Base-by-base conservation (phyloP, 2,888 invertebrate species). In the Nomada ruficornis region DNA sequence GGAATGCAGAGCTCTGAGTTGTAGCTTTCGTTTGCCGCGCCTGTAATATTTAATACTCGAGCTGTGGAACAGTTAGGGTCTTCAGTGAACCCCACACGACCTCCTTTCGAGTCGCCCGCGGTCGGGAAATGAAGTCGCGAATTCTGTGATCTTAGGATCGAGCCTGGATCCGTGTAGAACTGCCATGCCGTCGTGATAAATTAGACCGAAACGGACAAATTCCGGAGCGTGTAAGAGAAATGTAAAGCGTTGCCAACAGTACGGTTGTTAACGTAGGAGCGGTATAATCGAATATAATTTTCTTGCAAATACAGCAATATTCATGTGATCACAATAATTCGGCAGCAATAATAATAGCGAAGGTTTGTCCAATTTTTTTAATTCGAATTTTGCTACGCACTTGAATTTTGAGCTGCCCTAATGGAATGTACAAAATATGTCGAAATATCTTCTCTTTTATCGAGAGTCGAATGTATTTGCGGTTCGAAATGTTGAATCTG, bases 41-140 rank as follows among this genome's bases (percentile, higher is more conserved):
- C 82, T 84, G 83, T 52, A 83, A 83, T 83, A 83, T 83, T 83
- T 83, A 83, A 83, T 82, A 82, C 75, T 82, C 83, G 64, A 79
- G 70, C 83, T 79, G 18, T 69, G 82, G 50, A 76, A 83, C 82
- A 78, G 82, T 82, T 75, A 72, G 82, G 82, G 78, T 76, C 79
- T 82, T 82, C 81, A 83, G 75, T 68, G 75, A 78, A 77, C 83
- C 83, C 83, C 65, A 68, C 60, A 68, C 75, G 83, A 83, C 83
- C 83, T 83, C 83, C 83, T 83, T 83, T 75, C 82, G 75, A 75
- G 75, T 64, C 79, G 42, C 50, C 71, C 54, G 50, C 36, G 36
- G 55, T 62, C 79, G 83, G 74, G 75, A 72, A 82, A 78, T 79
- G 83, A 69, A 82, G 55, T 70, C 82, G 75, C 71, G 83, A 36